Percentiles rank a stretch among this genome's conserved stretches.
Conservation (phyloP, 2,797 vertebrate species). For the Oryzias dopingdopingensis region DNA sequence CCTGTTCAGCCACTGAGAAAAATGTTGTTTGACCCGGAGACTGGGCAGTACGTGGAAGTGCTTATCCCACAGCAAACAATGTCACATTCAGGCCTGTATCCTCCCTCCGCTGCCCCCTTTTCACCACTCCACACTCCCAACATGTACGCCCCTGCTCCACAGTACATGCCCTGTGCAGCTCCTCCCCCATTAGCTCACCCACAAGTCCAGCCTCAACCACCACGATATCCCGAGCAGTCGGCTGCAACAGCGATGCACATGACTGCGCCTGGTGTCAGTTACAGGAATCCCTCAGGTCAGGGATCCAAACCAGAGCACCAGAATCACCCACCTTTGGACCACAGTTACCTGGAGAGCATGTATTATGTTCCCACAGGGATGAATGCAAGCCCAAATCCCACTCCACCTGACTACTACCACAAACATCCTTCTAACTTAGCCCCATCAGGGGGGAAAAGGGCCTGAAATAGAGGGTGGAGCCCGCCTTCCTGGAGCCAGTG, state of each 20-base stretch:
- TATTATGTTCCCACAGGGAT: constrained; percentile 91
- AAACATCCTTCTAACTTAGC: constrained; percentile 76
- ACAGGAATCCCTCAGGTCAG: constrained; percentile 71
- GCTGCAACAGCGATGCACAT: constrained; percentile 66
- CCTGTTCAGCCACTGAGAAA: constrained; percentile 88
- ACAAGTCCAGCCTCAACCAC: constrained; percentile 73
- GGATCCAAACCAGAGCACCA: constrained; percentile 75
- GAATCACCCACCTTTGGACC: constrained; percentile 79
- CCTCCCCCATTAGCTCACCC: constrained; percentile 74
- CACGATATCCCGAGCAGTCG: constrained; percentile 71
- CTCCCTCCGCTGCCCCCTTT: constrained; percentile 80
- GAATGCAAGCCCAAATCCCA: constrained; percentile 82
- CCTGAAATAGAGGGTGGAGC: constrained; percentile 74
- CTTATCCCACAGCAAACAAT: constrained; percentile 85
- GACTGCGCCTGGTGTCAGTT: constrained; percentile 58
- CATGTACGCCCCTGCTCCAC: constrained; percentile 77
- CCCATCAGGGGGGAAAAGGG: constrained; percentile 74
- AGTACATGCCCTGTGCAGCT: constrained; percentile 81
- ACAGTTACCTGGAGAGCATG: constrained; percentile 85
- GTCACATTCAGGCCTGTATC: constrained; percentile 81
- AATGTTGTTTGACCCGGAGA: constrained; percentile 92
- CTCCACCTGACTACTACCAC: constrained; percentile 79
- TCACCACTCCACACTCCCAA: constrained; percentile 74
- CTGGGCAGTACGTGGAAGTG: constrained; percentile 93
- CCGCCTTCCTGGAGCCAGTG: constrained; percentile 72